Base-by-base conservation (phyloP, 2,113 vertebrate genomes). In the Hippocampus guttulatus region DNA sequence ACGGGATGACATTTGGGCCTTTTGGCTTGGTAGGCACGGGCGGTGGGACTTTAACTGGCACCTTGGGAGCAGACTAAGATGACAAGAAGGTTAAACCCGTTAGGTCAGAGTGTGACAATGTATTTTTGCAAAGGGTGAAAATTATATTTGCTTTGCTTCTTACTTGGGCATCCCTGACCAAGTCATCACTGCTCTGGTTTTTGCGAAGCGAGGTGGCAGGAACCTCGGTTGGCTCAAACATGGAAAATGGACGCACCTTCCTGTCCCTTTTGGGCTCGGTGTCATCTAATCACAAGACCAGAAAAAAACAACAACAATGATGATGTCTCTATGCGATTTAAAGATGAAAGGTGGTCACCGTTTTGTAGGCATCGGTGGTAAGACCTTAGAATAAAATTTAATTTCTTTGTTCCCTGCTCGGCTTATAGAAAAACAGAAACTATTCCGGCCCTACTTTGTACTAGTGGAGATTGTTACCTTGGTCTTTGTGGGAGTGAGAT, bases 131-230 rank as follows among this genome's bases (percentile, higher is more conserved):
- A 30, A 47, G 1, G 57, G 5, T 51, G 4, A 14, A 38, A 30
- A 65, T 20, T 0, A 18, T 2, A 45, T 66, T 71, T 65, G 40
- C 0, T 0, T 54, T 71, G 6, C 5, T 11, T 58, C 67, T 70
- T 83, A 98, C 97, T 95, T 96, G 95, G 21, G 92, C 92, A 21
- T 98, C 97, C 60, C 94, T 84, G 64, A 95, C 84, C 40, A 99
- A 93, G 77, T 99, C 96, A 73, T 98, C 97, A 0, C 95, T 98
- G 91, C 96, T 99, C 92, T 98, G 97, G 88, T 99, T 99, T 66
- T 98, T 98, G 58, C 95, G 92, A 66, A 98, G 90, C 0, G 91
- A 81, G 41, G 93, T 85, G 0, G 94, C 71, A 14, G 89, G 83
- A 49, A 83, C 89, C 6, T 97, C 96, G 2, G 92, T 92, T 0